These are phyloP conservation scores for Pungitius pungitius DNA, from an alignment of 2,113 vertebrate species.

Conservation along the genomic window DNA sequence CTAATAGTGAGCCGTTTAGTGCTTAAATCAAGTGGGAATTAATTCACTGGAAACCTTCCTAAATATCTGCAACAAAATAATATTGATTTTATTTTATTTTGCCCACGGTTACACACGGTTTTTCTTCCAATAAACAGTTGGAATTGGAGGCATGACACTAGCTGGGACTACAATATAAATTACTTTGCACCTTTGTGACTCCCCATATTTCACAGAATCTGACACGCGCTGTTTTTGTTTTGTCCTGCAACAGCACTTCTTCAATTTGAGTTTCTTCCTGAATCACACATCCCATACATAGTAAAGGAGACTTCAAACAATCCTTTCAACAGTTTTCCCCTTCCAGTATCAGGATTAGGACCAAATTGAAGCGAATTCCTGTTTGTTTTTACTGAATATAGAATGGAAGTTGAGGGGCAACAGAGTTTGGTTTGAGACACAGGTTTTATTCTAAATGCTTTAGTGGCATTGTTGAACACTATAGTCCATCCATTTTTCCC, in stretches of 20 bases:
- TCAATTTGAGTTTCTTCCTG: neutral
- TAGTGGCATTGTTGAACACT: constrained; percentile 13
- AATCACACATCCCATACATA: neutral
- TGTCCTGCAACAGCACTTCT: neutral
- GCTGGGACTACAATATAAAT: neutral
- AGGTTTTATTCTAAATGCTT: constrained; percentile 32
- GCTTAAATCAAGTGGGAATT: neutral
- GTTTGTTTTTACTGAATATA: neutral
- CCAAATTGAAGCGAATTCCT: neutral
- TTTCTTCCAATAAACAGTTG: neutral
- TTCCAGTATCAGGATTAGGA: constrained; percentile 3
- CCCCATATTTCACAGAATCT: neutral
- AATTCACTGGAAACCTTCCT: neutral
- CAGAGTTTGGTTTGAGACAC: neutral
- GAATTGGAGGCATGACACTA: neutral
- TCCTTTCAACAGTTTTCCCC: neutral
- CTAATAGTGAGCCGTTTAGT: neutral
- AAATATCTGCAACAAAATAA: neutral
- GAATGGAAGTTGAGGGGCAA: neutral
- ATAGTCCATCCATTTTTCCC: constrained; percentile 13
- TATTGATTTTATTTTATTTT: neutral
- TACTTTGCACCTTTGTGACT: neutral
- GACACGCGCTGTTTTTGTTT: neutral
- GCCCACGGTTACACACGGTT: neutral
- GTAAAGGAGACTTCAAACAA: constrained; percentile 8